Base-by-base conservation (phyloP, 2,888 invertebrate genomes). In the Iselma pallidipennis region DNA sequence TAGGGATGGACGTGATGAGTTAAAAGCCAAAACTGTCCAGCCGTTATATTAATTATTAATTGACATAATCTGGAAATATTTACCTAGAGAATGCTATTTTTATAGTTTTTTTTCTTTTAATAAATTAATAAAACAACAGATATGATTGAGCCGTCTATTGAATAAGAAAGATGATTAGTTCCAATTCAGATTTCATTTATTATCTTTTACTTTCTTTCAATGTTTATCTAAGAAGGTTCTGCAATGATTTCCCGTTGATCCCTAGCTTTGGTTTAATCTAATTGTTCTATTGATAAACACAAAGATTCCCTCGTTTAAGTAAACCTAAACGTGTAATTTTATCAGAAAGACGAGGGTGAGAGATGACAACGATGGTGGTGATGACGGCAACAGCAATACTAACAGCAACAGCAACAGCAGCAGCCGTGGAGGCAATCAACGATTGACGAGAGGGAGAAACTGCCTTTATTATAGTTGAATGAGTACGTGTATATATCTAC, bases 291-390 rank as follows among this genome's bases (percentile, higher is more conserved):
- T 61, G 58, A 55, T 53, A 57, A 55, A 61, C 51, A 60, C 60
- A 61, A 31, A 45, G 62, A 65, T 63, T 65, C 59, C 57, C 51
- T 59, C 63, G 63, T 66, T 61, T 60, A 63, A 56, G 63, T 62
- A 66, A 66, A 66, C 53, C 63, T 66, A 61, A 66, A 66, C 66
- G 66, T 63, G 63, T 66, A 66, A 66, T 63, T 66, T 63, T 66
- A 63, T 63, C 66, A 57, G 63, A 60, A 60, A 57, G 57, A 53
- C 56, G 52, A 21, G 42, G 19, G 42, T 21, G 42, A 21, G 42
- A 21, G 21, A 42, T 42, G 42, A 42, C 42, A 42, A 42, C 42
- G 10, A 1, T 37, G 16, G 14, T 33, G 33, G 1, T 33, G 33
- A 14, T 14, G 29, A 29, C 12, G 29, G 29, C 29, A 29, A 29